These are phyloP conservation scores for Eremobia ochroleuca DNA, from an alignment of 2,888 invertebrate species.

Conservation along the genomic window DNA sequence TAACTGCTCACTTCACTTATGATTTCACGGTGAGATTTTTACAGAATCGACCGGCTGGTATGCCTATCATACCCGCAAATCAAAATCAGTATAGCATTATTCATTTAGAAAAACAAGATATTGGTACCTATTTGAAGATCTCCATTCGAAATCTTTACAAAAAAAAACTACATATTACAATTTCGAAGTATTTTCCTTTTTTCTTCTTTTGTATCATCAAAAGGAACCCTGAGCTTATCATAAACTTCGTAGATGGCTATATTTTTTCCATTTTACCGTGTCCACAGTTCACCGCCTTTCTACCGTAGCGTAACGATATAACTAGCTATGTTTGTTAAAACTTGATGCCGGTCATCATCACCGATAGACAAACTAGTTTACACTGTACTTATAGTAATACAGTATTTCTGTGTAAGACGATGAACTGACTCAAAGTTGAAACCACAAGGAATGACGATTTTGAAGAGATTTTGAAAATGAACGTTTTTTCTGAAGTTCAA, in stretches of 20 bases:
- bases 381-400: slow-evolving; percentile 15
- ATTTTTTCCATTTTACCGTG: slow-evolving; percentile 22
- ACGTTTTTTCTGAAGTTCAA: no score
- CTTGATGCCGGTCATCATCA: slow-evolving; percentile 43
- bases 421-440: not conserved
- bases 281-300: slow-evolving; percentile 62
- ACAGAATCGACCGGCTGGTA: no score
- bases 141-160: not conserved
- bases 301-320: slow-evolving; percentile 67
- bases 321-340: slow-evolving; percentile 56
- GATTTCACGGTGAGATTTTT: no score
- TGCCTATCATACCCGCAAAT: not conserved
- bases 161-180: no score
- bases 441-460: not conserved
- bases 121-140: not conserved
- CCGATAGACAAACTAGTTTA: slow-evolving; percentile 22
- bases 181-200: not conserved
- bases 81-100: not conserved
- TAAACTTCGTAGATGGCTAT: slow-evolving; percentile 30
- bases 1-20: no score
- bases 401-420: not conserved
- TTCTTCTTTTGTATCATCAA: not conserved
- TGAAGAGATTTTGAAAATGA: not conserved
- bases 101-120: not conserved
- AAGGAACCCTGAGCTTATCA: slow-evolving; percentile 32